Conservation (phyloP, 2,797 vertebrate species). For the Tangara arthus region DNA sequence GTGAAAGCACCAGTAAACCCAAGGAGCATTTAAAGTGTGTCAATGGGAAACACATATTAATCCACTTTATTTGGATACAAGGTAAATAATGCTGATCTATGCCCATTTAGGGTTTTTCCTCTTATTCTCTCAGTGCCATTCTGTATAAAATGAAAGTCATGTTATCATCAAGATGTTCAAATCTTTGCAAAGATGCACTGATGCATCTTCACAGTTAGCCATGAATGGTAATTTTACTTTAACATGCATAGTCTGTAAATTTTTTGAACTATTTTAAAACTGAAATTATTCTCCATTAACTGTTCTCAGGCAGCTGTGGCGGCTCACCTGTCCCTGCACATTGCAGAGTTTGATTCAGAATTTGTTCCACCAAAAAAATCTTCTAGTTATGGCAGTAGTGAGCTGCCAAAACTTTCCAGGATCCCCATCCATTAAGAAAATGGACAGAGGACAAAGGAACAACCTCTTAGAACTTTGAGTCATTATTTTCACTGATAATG, state of each 20-base stretch:
- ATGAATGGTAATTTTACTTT: neutral
- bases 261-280: neutral
- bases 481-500: constrained; percentile 61
- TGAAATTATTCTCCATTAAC: neutral
- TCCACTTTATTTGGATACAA: neutral
- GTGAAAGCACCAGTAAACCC: neutral
- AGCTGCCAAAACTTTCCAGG: constrained; percentile 35
- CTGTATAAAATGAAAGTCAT: neutral
- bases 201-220: neutral
- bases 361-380: neutral
- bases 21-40: neutral
- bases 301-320: neutral
- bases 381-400: neutral
- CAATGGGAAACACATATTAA: neutral
- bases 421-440: neutral
- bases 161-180: neutral
- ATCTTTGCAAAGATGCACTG: neutral
- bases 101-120: neutral
- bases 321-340: neutral
- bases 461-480: neutral
- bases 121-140: neutral
- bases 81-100: neutral
- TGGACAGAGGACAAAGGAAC: constrained; percentile 3
- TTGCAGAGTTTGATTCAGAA: neutral
- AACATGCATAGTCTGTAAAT: neutral